phyloP scores from a whole-genome alignment of 2,113 vertebrate genomes.

The Semnornis frantzii region DNA sequence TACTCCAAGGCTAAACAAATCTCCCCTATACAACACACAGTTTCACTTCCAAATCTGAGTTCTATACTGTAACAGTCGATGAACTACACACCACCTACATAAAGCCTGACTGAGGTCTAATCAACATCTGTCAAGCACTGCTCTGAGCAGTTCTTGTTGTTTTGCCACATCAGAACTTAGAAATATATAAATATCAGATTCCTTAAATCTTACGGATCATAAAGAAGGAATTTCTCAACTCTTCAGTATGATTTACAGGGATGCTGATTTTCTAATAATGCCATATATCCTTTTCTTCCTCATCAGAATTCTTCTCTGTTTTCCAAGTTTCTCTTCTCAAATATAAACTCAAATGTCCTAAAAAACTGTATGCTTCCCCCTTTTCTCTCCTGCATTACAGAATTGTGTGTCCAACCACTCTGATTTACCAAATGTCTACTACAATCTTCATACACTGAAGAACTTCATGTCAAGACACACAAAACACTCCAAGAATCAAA shows the following conservation, averaged over 20 bases:
- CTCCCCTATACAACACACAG: background rate
- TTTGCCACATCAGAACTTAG: background rate
- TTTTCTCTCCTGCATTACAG: background rate
- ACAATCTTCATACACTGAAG: background rate
- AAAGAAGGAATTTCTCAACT: background rate
- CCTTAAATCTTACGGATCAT: background rate
- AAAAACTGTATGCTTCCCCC: background rate
- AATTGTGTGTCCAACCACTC: background rate
- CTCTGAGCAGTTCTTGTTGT: background rate
- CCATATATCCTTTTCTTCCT: background rate
- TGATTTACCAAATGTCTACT: background rate
- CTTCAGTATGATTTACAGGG: background rate
- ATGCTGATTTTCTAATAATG: background rate
- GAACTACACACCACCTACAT: background rate
- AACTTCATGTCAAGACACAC: background rate
- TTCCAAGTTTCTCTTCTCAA: background rate
- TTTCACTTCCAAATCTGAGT: background rate
- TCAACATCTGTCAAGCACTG: background rate
- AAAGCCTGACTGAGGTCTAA: background rate
- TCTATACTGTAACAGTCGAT: background rate
- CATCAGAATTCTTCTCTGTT: background rate
- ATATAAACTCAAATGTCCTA: background rate
- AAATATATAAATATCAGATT: background rate
- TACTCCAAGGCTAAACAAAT: background rate
- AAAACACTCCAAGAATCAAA: background rate